A percentile compares a stretch with the other conserved stretches of the same genome.
phyloP scores from a whole-genome alignment of 1,140 invertebrate genomes.

The Trichoplusia ni region DNA sequence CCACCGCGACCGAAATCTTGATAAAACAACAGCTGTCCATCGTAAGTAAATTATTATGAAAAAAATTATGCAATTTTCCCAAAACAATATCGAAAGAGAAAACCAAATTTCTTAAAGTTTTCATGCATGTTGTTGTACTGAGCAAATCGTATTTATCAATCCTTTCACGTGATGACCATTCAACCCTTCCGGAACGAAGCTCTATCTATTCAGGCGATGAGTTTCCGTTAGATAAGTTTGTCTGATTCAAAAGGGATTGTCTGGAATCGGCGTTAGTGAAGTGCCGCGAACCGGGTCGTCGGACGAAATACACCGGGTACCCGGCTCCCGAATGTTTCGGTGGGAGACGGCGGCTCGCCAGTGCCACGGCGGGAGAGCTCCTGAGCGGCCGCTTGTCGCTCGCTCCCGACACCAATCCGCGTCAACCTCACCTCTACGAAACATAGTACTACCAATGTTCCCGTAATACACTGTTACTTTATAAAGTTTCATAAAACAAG shows the following conservation, averaged over 20 bases:
- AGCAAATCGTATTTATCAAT: background rate
- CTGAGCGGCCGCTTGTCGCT: constrained; percentile 47
- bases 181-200: constrained; percentile 14
- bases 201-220: constrained; percentile 4
- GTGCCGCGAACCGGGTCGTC: constrained; percentile 53
- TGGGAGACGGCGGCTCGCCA: constrained; percentile 47
- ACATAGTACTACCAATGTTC: background rate
- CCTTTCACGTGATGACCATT: background rate
- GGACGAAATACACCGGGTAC: constrained; percentile 59
- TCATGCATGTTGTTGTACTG: too few relatives aligned
- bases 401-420: constrained; percentile 25
- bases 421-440: constrained; percentile 2
- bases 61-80: too few relatives aligned
- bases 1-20: too few relatives aligned
- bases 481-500: constrained; percentile 8
- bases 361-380: constrained; percentile 43
- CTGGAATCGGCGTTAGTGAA: constrained; percentile 50
- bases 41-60: too few relatives aligned
- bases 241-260: constrained; percentile 34
- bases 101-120: too few relatives aligned
- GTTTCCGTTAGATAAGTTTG: constrained; percentile 12
- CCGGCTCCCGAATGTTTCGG: constrained; percentile 50
- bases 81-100: too few relatives aligned
- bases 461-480: background rate
- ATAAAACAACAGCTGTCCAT: too few relatives aligned